These are phyloP conservation scores for Ephestia elutella DNA, from an alignment of 1,140 invertebrate species.

Conservation along the genomic window DNA sequence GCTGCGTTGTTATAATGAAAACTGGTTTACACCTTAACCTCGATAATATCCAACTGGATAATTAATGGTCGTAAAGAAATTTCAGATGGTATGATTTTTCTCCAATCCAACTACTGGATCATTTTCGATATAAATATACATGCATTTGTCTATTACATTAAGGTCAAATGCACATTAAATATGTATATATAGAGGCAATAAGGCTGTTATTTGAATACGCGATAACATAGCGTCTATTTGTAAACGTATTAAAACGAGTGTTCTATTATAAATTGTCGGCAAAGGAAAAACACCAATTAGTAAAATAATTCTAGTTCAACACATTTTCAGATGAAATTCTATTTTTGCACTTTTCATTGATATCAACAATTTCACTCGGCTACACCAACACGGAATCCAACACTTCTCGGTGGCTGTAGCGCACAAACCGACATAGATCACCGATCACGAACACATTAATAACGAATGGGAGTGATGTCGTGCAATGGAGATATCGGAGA, in stretches of 20 bases:
- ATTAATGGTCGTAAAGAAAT: not conserved
- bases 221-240: constrained; percentile 28
- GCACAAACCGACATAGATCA: constrained; percentile 15
- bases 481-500: constrained; percentile 16
- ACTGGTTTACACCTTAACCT: not conserved
- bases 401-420: constrained; percentile 35
- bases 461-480: not conserved
- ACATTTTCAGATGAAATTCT: constrained; percentile 37
- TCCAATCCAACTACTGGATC: not conserved
- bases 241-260: constrained; percentile 17
- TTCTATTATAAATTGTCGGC: constrained; percentile 18
- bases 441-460: constrained; percentile 21
- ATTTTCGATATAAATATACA: not conserved
- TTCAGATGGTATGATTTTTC: not conserved
- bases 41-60: not conserved
- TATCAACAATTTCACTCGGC: constrained; percentile 13
- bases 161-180: constrained; percentile 19
- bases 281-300: constrained; percentile 17
- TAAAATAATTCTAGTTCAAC: constrained; percentile 37
- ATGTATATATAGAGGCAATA: constrained; percentile 16
- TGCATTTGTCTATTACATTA: constrained; percentile 12
- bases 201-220: constrained; percentile 21
- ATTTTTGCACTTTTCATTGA: constrained; percentile 8
- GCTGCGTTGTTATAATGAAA: constrained; percentile 10
- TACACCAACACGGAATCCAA: constrained; percentile 18